Percentiles rank a stretch among this genome's conserved stretches.
Conservation (phyloP, 2,888 invertebrate species). For the Portevinia maculata region DNA sequence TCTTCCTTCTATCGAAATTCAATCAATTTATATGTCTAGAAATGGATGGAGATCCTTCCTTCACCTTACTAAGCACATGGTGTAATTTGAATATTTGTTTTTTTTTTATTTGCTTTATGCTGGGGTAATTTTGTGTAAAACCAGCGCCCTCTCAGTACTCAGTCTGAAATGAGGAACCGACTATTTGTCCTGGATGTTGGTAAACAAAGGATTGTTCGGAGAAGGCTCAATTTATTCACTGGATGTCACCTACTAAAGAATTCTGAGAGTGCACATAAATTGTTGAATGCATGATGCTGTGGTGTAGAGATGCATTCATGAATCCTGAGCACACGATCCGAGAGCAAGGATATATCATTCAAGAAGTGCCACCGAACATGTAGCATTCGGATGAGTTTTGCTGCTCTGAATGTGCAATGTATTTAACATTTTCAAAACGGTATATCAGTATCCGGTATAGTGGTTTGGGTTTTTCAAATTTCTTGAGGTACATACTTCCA, state of each 20-base stretch:
- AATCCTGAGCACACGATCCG: conserved; percentile 57
- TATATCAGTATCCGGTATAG: background rate
- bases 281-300: conserved; percentile 72
- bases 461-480: conserved; percentile 28
- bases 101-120: background rate
- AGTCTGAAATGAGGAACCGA: conserved; percentile 11
- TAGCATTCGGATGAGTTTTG: conserved; percentile 63
- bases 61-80: conserved; percentile 10
- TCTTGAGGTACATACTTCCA: conserved; percentile 3
- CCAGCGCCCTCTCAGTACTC: conserved; percentile 6
- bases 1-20: conserved; percentile 63
- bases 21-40: conserved; percentile 65
- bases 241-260: conserved; percentile 73
- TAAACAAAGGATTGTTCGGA: conserved; percentile 42
- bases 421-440: conserved; percentile 8
- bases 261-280: conserved; percentile 72
- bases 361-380: conserved; percentile 52
- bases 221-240: conserved; percentile 70
- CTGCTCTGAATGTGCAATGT: conserved; percentile 23
- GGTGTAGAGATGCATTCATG: conserved; percentile 66
- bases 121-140: conserved; percentile 54
- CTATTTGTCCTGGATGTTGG: conserved; percentile 26
- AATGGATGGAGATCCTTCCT: background rate
- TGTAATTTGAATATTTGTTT: conserved; percentile 43
- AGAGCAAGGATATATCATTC: conserved; percentile 64